A percentile compares a stretch with the other conserved stretches of the same genome.
Conservation (phyloP, 2,797 vertebrate genomes). For the Pseudochromis fuscus region DNA sequence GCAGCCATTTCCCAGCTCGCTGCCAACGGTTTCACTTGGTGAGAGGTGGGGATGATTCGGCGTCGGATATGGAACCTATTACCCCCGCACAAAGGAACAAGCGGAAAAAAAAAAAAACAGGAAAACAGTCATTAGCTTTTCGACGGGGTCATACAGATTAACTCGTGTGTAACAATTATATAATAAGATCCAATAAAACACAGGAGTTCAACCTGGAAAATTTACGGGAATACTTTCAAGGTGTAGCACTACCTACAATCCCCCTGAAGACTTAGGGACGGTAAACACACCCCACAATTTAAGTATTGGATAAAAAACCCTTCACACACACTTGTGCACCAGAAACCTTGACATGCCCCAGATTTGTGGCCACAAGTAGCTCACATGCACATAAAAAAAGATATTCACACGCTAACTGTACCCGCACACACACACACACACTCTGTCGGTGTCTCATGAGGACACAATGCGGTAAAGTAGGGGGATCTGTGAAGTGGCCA, state of each 20-base stretch:
- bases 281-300: slow-evolving; percentile 34
- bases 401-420: neutral
- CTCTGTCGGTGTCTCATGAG: slow-evolving; percentile 46
- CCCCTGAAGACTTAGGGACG: slow-evolving; percentile 8
- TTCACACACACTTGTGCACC: slow-evolving; percentile 26
- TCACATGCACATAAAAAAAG: neutral
- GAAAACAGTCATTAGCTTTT: neutral
- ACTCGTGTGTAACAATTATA: slow-evolving; percentile 4
- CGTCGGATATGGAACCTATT: slow-evolving; percentile 39
- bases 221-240: slow-evolving; percentile 7
- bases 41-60: slow-evolving; percentile 37
- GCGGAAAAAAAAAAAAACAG: neutral
- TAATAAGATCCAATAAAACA: slow-evolving; percentile 9
- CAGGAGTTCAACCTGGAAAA: neutral
- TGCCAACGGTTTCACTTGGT: slow-evolving; percentile 60
- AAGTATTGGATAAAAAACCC: slow-evolving; percentile 30
- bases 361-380: slow-evolving; percentile 30
- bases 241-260: slow-evolving; percentile 10
- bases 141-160: neutral
- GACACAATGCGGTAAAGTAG: slow-evolving; percentile 39
- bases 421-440: slow-evolving; percentile 7
- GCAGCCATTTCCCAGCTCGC: slow-evolving; percentile 68
- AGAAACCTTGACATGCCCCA: slow-evolving; percentile 40
- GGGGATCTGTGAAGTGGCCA: slow-evolving; percentile 54
- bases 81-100: neutral